Evolutionary conservation across 2,888 invertebrate genomes (phyloP), one percentile per base, ranked within the genome.

Genomic region (Aricia artaxerxes): DNA sequence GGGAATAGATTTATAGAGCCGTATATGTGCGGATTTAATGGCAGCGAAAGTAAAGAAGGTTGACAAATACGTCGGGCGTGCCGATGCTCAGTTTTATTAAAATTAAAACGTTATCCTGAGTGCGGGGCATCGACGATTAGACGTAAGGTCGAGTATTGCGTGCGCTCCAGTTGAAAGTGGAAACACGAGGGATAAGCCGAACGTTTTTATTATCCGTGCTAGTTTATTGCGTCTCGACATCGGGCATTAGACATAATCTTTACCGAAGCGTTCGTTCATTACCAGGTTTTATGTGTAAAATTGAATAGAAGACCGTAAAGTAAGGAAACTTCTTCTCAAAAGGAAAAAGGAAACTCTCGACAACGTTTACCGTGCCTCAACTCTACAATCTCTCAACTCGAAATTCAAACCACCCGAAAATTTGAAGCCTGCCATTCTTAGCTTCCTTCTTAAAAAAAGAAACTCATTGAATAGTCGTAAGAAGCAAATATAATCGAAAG

Each of bases 61-160:
- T 94, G 94, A 94, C 94, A 94, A 94, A 94, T 94, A 93, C 92
- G 92, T 91, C 90, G 91, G 89, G 90, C 93, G 93, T 93, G 94
- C 91, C 89, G 91, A 92, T 92, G 92, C 92, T 92, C 92, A 90
- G 91, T 92, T 93, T 93, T 94, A 94, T 93, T 94, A 93, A 94
- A 94, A 94, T 93, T 93, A 93, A 94, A 94, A 91, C 88, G 89
- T 92, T 89, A 90, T 35, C 24, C 64, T 31, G 35, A 69, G 88
- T 89, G 89, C 90, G 87, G 88, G 89, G 91, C 90, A 90, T 92
- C 93, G 92, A 91, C 92, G 92, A 90, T 57, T 90, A 91, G 85
- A 88, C 86, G 84, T 91, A 91, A 89, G 90, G 91, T 89, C 86
- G 88, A 88, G 86, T 91, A 89, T 91, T 87, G 91, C 86, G 86